Conservation (phyloP, 2,113 vertebrate genomes). For the Myrmophylax atrothorax region DNA sequence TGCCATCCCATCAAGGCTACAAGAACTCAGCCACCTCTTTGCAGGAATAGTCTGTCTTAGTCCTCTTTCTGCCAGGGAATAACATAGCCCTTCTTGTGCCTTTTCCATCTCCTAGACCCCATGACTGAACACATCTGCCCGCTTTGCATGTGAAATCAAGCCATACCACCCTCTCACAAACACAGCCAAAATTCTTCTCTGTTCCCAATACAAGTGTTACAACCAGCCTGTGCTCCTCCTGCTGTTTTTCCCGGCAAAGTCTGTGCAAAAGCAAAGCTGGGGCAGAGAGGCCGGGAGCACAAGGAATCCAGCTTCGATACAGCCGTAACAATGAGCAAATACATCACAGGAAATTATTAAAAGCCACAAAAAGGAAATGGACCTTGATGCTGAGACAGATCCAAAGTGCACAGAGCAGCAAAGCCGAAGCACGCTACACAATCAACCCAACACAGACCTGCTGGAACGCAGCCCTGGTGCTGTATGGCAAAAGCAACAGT, state of each 20-base stretch:
- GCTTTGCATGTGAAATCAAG: background rate
- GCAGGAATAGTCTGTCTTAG: background rate
- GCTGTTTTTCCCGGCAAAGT: background rate
- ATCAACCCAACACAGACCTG: background rate
- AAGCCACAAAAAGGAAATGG: constrained; percentile 47
- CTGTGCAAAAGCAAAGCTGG: background rate
- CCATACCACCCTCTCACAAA: background rate
- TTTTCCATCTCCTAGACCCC: background rate
- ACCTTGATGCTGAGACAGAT: background rate
- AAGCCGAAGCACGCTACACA: background rate
- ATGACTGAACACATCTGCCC: background rate
- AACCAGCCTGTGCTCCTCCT: background rate
- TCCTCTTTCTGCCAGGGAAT: background rate
- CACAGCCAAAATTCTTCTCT: background rate
- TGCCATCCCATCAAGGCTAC: background rate
- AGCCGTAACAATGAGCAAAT: background rate
- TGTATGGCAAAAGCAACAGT: background rate
- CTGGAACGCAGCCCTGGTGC: background rate
- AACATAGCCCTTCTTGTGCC: fast-evolving
- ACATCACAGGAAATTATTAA: constrained; percentile 49
- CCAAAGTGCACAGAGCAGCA: background rate
- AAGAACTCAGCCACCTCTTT: background rate
- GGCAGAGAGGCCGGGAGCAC: background rate
- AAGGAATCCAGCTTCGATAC: background rate
- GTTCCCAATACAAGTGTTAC: fast-evolving